A percentile compares a stretch with the other conserved stretches of the same genome.
phyloP scores from a whole-genome alignment of 2,113 vertebrate genomes.

The Elephas maximus region DNA sequence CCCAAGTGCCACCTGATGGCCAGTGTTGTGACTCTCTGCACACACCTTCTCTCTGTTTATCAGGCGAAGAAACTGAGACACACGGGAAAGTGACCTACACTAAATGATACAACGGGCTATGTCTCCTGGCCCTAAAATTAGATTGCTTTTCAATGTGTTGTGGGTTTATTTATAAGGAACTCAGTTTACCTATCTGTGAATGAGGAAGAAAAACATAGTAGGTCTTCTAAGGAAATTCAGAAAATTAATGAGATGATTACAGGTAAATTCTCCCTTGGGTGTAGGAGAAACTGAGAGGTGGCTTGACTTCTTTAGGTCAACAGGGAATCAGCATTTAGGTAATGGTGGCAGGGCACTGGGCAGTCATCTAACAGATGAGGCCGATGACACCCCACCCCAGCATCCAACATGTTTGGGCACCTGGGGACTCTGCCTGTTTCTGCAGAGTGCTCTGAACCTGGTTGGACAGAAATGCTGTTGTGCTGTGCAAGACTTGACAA shows the following conservation, averaged over 20 bases:
- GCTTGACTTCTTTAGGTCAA: not conserved
- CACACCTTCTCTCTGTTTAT: not conserved
- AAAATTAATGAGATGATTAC: conserved; percentile 58
- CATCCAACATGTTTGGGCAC: not conserved
- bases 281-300: not conserved
- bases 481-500: not conserved
- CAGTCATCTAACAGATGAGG: not conserved
- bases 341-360: not conserved
- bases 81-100: not conserved
- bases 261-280: conserved; percentile 38
- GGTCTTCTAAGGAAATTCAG: conserved; percentile 53
- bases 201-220: not conserved
- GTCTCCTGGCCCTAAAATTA: not conserved
- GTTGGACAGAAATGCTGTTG: not conserved
- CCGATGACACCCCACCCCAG: rapidly evolving
- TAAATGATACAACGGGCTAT: not conserved
- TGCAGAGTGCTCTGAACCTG: conserved; percentile 8
- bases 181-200: conserved; percentile 34
- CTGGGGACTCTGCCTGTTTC: not conserved
- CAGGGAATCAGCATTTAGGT: not conserved
- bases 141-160: not conserved
- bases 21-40: not conserved
- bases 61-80: not conserved
- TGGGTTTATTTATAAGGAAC: not conserved
- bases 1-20: not conserved